These are phyloP conservation scores for Cichlasoma orientale DNA, from an alignment of 2,797 vertebrate species.

Conservation along the genomic window DNA sequence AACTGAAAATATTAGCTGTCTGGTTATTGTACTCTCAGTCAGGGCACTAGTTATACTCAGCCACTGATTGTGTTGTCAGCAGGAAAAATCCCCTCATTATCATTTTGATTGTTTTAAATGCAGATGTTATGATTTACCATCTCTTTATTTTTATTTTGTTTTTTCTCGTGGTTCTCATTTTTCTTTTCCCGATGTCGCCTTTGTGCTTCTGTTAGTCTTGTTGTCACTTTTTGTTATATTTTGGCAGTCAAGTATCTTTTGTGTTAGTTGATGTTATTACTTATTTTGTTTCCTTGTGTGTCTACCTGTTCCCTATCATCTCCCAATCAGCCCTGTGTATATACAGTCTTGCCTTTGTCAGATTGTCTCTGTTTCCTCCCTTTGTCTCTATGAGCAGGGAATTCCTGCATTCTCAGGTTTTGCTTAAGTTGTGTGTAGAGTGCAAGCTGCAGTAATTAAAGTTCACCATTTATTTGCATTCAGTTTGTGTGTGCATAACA, in stretches of 20 bases:
- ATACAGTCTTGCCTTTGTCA: background rate
- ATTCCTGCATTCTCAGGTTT: background rate
- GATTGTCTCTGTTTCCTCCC: too few species aligned
- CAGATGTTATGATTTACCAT: background rate
- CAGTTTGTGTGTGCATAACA: background rate
- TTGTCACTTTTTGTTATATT: background rate
- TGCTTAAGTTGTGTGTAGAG: background rate
- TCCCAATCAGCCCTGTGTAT: background rate
- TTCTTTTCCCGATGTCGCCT: too few species aligned
- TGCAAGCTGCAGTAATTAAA: background rate
- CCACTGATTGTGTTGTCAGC: background rate
- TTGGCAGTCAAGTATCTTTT: too few species aligned
- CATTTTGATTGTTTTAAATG: background rate
- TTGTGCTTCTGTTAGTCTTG: background rate
- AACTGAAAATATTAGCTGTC: slow-evolving; percentile 13
- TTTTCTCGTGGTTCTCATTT: background rate
- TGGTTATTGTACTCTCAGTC: slow-evolving; percentile 11
- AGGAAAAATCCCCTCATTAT: background rate
- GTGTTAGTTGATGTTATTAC: background rate
- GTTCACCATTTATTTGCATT: background rate
- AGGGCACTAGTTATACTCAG: background rate
- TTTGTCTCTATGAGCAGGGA: too few species aligned
- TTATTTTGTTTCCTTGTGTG: background rate
- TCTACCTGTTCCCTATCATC: background rate
- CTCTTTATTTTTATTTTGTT: background rate